Evolutionary conservation across 1,140 invertebrate species (phyloP), one percentile per base, ranked within the genome.

Genomic region (Nymphalis io): DNA sequence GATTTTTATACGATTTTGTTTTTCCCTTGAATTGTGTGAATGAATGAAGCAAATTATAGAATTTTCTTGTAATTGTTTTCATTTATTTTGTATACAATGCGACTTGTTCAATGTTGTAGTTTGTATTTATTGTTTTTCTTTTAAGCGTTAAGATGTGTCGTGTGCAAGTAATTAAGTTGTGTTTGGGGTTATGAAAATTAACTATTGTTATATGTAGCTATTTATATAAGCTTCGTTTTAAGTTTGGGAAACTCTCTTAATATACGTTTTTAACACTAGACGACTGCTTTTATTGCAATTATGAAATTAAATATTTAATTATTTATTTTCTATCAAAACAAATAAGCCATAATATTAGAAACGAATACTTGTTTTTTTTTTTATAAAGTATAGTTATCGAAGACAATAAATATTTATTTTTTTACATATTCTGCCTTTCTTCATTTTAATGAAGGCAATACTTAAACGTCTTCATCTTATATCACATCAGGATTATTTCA

Each of bases 1-100:
- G 61, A 64, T 78, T 72, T 76, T 75, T 48, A 44, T 72, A 73
- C 70, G 60, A 71, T 58, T 42, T 62, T 62, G 21, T 62, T 53
- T 46, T 53, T 20, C 48, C 18, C 20, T 53, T 53, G 48, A 53
- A 53, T 53, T 13, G 20, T 44, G n/a, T 53, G 3, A 21, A 21
- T 21, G 8, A 2, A 53, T 53, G 20, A 53, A 21, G 20, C 48
- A 53, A 48, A 48, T 18, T 16, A n/a, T 18, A 48, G 16, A 1
- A 8, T 48, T 20, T 16, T 48, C 16, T 16, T 18, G 15, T 0
- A 53, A 2, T 53, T 53, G 1, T 53, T 21, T 53, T 21, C 20
- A 53, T 53, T 20, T 21, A n/a, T 16, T 46, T 46, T 46, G 44
- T 46, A 53, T 53, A 53, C 20, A 53, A n/a, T 53, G 21, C 3